These are phyloP conservation scores for Phylloscopus whistleri DNA, from an alignment of 2,113 vertebrate genomes.

Conservation along the genomic window DNA sequence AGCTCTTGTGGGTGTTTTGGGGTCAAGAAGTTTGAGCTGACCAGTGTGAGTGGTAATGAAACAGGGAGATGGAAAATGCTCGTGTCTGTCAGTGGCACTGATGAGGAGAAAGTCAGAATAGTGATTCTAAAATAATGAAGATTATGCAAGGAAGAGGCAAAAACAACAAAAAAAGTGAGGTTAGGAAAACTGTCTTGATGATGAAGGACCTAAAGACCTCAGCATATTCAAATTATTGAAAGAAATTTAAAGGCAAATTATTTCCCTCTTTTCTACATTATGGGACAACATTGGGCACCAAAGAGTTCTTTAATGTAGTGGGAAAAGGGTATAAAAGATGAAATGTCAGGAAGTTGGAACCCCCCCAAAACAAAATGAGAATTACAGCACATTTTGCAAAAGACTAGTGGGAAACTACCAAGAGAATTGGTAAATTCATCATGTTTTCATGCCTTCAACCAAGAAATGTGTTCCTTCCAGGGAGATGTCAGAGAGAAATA, in stretches of 20 bases:
- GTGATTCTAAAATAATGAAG: not conserved
- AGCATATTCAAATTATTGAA: not conserved
- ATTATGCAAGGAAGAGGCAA: not conserved
- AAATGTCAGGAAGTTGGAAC: not conserved
- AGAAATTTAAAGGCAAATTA: not conserved
- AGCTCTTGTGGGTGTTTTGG: not conserved
- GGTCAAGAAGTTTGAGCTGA: not conserved
- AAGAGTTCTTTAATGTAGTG: not conserved
- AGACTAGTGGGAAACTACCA: not conserved
- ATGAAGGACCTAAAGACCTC: not conserved
- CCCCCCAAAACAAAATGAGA: not conserved
- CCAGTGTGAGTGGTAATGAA: no score
- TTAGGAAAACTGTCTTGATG: not conserved
- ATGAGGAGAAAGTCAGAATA: not conserved
- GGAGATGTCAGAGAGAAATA: not conserved
- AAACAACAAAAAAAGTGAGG: not conserved
- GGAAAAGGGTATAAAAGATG: not conserved
- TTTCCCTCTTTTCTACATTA: not conserved
- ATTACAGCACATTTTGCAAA: not conserved
- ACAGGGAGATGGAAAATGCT: not conserved
- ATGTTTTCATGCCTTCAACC: not conserved
- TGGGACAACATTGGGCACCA: not conserved
- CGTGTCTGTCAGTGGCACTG: not conserved
- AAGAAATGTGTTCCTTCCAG: not conserved
- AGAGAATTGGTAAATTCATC: slow-evolving; percentile 1